Evolutionary conservation across 2,113 vertebrate species (phyloP).

Genomic region (Diadophis punctatus): DNA sequence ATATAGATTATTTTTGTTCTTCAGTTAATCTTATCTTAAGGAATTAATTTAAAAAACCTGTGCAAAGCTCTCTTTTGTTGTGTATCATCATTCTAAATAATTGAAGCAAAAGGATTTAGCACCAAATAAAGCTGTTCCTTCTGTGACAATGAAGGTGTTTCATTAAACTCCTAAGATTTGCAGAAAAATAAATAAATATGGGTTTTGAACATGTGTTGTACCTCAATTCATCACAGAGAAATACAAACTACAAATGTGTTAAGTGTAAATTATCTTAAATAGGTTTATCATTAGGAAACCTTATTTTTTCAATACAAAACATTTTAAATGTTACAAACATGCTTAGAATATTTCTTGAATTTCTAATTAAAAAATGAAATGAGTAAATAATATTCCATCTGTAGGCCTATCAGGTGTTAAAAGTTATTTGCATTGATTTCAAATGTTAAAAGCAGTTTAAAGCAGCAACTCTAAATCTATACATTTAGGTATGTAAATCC

Average conservation of each 20-base stretch:
- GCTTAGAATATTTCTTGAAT: neutral
- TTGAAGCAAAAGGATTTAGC: neutral
- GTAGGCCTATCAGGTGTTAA: neutral
- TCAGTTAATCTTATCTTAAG: conserved; percentile 29
- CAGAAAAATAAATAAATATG: neutral
- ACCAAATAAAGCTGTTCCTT: neutral
- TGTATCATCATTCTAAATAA: neutral
- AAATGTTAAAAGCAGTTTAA: conserved; percentile 22
- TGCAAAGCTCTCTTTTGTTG: neutral
- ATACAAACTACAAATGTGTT: neutral
- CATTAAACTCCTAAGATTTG: neutral
- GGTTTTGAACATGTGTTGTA: neutral
- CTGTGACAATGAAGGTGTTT: neutral
- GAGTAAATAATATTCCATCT: neutral
- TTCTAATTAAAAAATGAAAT: neutral
- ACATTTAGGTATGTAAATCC: neutral
- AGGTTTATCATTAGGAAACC: neutral
- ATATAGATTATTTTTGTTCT: conserved; percentile 18
- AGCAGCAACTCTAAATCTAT: neutral
- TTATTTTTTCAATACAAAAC: neutral
- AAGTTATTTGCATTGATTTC: conserved; percentile 5
- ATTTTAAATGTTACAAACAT: neutral
- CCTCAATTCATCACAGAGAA: conserved; percentile 4
- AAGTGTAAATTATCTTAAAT: neutral
- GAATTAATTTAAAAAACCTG: neutral